Conservation (phyloP, 2,888 invertebrate species). For the Dryocosmus kuriphilus region DNA sequence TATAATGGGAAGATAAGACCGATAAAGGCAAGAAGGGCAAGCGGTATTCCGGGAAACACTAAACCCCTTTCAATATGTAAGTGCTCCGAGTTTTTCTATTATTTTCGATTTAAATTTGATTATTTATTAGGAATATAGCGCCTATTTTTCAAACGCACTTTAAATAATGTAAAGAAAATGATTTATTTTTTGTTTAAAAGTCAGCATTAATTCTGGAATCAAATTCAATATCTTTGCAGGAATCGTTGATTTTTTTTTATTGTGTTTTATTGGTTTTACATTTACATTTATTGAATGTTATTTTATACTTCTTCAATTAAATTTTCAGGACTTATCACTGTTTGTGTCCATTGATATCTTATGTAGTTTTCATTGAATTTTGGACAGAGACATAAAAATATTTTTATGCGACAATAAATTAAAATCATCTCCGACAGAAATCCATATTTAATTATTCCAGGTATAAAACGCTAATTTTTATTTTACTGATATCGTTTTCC, state of each 20-base stretch:
- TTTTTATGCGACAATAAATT: not conserved
- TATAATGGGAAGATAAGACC: not conserved
- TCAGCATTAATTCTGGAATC: no score
- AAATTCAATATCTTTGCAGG: no score
- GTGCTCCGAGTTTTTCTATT: not conserved
- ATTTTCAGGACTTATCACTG: no score
- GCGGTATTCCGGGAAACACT: not conserved
- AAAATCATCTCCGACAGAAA: not conserved
- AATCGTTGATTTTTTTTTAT: no score
- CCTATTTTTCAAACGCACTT: no score
- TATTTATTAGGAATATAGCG: not conserved
- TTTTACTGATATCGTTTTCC: slow-evolving; percentile 55
- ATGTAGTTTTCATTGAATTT: no score
- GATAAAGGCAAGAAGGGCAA: not conserved
- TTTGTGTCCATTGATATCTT: no score
- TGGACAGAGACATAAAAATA: not conserved
- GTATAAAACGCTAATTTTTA: slow-evolving; percentile 41
- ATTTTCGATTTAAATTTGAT: not conserved
- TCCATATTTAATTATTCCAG: slow-evolving; percentile 14
- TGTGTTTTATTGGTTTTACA: no score
- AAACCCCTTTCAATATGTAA: slow-evolving; percentile 9
- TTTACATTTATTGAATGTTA: no score
- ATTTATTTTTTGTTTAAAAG: no score
- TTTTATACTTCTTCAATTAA: no score
- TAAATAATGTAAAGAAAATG: no score